phyloP scores from a whole-genome alignment of 2,113 vertebrate species.

The Carassius carassius region DNA sequence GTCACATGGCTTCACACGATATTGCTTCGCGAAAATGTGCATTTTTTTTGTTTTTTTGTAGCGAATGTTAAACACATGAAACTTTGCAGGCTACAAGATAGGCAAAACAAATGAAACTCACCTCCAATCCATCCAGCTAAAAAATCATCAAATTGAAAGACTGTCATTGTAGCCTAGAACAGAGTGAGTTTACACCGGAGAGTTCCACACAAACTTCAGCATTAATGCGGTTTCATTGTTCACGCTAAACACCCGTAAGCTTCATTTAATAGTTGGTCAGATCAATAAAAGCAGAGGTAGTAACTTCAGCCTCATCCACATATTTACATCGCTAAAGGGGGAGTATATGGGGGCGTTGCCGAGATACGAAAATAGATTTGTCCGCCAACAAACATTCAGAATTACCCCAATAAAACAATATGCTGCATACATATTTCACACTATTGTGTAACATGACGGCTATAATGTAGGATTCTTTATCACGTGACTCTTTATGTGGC shows the following conservation, averaged over 20 bases:
- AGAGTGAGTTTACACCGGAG: background rate
- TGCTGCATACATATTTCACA: background rate
- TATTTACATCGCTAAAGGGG: slow-evolving; percentile 3
- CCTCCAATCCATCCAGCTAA: slow-evolving; percentile 79
- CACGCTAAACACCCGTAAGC: background rate
- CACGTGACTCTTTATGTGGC: background rate
- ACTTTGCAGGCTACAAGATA: too few relatives aligned
- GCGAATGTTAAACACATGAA: background rate
- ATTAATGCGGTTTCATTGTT: background rate
- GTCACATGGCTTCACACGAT: background rate
- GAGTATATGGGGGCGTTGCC: slow-evolving; percentile 6
- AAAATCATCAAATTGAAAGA: slow-evolving; percentile 74
- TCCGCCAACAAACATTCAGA: background rate
- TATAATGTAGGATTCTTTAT: background rate
- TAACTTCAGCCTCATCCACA: slow-evolving; percentile 11
- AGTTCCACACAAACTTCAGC: background rate
- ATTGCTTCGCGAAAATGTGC: background rate
- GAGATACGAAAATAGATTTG: slow-evolving; percentile 19
- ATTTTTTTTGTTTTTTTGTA: background rate
- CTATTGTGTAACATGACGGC: too few relatives aligned
- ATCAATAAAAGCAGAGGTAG: slow-evolving; percentile 24
- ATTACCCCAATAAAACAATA: background rate
- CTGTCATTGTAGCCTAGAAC: slow-evolving; percentile 49
- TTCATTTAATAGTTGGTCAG: background rate
- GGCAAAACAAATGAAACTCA: slow-evolving; percentile 53